Conservation (phyloP, 2,113 vertebrate species). For the Paradisaea rubra region DNA sequence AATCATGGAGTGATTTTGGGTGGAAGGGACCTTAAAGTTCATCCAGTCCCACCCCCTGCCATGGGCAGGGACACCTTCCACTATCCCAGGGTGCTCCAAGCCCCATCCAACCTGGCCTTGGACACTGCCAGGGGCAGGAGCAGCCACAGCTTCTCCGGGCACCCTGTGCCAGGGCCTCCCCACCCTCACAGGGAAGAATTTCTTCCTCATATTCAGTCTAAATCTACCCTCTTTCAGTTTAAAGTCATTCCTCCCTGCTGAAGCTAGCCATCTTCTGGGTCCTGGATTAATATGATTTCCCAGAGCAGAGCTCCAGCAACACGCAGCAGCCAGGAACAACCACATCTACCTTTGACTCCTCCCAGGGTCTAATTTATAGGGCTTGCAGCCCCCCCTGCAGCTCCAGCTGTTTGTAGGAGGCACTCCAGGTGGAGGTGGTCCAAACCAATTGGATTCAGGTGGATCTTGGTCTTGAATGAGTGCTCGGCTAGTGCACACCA, state of each 20-base stretch:
- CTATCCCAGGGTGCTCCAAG: accelerated
- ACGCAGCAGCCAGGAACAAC: too few relatives aligned
- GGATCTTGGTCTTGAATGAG: too few relatives aligned
- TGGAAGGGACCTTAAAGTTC: neutral
- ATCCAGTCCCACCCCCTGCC: accelerated
- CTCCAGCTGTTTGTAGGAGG: too few relatives aligned
- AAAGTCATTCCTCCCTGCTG: neutral
- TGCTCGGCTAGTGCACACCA: too few relatives aligned
- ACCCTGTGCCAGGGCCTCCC: neutral
- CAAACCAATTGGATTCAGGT: too few relatives aligned
- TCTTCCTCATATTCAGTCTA: neutral
- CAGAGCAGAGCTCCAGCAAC: too few relatives aligned
- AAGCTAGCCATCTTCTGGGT: too few relatives aligned
- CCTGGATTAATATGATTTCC: too few relatives aligned
- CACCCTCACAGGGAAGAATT: neutral
- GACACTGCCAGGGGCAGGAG: neutral
- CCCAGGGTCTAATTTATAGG: too few relatives aligned
- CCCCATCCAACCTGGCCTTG: accelerated
- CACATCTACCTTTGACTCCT: too few relatives aligned
- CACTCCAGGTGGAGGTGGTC: too few relatives aligned
- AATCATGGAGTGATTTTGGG: neutral
- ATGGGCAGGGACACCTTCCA: neutral
- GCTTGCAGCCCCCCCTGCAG: too few relatives aligned
- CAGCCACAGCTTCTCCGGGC: neutral
- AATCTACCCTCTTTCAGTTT: neutral